phyloP scores from a whole-genome alignment of 2,888 invertebrate species.

The Lepidochrysops patricia region DNA sequence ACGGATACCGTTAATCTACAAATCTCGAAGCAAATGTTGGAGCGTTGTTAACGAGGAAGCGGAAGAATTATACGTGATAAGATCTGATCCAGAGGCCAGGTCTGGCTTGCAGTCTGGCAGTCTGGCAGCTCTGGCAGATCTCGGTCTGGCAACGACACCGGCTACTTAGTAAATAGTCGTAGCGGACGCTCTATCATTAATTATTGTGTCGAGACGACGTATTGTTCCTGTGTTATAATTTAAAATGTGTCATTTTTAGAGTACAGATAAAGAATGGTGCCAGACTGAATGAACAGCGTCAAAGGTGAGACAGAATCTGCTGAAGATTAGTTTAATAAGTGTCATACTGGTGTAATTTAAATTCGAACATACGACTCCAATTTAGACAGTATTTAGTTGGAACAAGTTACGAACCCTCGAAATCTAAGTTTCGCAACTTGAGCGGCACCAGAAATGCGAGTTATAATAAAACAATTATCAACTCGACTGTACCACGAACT shows the following conservation, averaged over 20 bases:
- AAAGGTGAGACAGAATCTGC: not conserved
- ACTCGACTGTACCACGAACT: not conserved
- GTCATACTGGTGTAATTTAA: not conserved
- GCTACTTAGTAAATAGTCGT: constrained; percentile 3
- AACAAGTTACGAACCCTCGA: not conserved
- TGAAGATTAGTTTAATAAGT: not conserved
- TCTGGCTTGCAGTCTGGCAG: not conserved
- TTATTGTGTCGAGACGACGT: not conserved
- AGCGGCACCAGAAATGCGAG: not conserved
- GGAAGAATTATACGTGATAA: constrained; percentile 5
- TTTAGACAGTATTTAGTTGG: not conserved
- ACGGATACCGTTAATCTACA: constrained; percentile 5
- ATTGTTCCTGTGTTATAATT: not conserved
- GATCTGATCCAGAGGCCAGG: not conserved
- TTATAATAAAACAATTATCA: not conserved
- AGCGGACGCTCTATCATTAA: constrained; percentile 2
- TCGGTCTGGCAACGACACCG: not conserved
- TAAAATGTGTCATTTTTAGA: not conserved
- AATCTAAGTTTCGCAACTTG: not conserved
- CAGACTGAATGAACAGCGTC: not conserved
- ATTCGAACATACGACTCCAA: not conserved
- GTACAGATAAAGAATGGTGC: not conserved
- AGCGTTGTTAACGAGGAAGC: not conserved
- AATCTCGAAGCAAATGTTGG: constrained; percentile 5
- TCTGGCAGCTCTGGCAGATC: not conserved